Percentiles rank a stretch among this genome's conserved stretches.
These are phyloP conservation scores for Leptinotarsa juncta DNA, from an alignment of 2,888 invertebrate species.

Conservation along the genomic window DNA sequence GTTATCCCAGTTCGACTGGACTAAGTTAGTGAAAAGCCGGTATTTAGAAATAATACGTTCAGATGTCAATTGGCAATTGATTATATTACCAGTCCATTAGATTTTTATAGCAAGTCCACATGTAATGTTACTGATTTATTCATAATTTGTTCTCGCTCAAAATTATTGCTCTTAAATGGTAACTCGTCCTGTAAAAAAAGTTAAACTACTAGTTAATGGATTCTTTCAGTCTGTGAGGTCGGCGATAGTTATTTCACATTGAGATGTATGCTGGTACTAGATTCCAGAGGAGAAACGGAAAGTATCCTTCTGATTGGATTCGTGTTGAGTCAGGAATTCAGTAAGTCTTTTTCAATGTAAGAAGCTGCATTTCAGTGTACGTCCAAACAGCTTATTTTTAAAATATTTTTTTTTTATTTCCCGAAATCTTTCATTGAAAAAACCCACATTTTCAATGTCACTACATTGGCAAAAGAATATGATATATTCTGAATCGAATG, in stretches of 20 bases:
- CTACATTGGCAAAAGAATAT: too few species aligned
- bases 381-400: too few species aligned
- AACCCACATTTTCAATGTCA: too few species aligned
- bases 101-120: conserved; percentile 1
- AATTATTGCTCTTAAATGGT: conserved; percentile 11
- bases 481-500: too few species aligned
- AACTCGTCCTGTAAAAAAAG: not conserved
- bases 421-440: too few species aligned
- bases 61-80: conserved; percentile 16
- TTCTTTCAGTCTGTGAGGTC: conserved; percentile 8
- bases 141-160: conserved; percentile 9
- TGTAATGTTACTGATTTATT: conserved; percentile 4
- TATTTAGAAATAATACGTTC: conserved; percentile 7
- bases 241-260: not conserved
- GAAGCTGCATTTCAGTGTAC: too few species aligned
- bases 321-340: not conserved
- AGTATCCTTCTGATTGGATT: not conserved
- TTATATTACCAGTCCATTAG: not conserved
- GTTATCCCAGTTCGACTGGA: not conserved
- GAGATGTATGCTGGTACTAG: not conserved
- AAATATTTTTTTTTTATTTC: too few species aligned
- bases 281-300: not conserved
- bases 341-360: not conserved
- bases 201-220: not conserved
- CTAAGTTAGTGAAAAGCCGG: not conserved